Base-by-base conservation (phyloP, 2,113 vertebrate genomes). In the Tragelaphus strepsiceros region DNA sequence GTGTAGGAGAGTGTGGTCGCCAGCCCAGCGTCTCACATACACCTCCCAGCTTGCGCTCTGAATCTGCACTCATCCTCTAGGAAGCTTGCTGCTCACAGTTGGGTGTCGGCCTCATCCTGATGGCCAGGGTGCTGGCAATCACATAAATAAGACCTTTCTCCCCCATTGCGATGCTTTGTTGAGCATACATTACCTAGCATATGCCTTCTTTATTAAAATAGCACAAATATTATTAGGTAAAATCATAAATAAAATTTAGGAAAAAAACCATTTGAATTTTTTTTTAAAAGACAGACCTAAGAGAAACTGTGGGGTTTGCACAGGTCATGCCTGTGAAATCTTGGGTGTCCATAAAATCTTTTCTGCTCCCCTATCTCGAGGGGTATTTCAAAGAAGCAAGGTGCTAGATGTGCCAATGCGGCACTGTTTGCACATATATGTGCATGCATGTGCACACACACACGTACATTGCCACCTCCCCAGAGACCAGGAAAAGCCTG, bases 391-490 rank as follows among this genome's bases (percentile, higher is more conserved):
- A 16, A 86, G 53, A 54, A 39, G 39, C 17, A 46, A 88, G 54
- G 28, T n/a, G 21, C 54, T n/a, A 53, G 46, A 26, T 11, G n/a
- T 28, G 24, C 81, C 64, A 78, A 14, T 21, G 24, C 46, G 78
- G 26, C 19, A 49, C 5, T n/a, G 43, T 24, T 21, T 11, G 30
- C 61, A 71, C 39, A 13, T 3, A 7, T 64, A 35, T 15, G 30
- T 0, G 7, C 17, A 2, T 11, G 11, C 6, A 8, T 0, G 1
- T 8, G 2, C 58, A 39, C 8, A 8, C 74, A 3, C 26, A 62
- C 58, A 1, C 80, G 12, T 22, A 58, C 9, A 12, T 8, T 32
- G n/a, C 16, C 51, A 11, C 43, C 32, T 58, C 49, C 74, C 15
- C 2, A 28, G 21, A 58, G 22, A 11, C 49, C 58, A 51, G 54